Evolutionary conservation across 2,888 invertebrate genomes (phyloP).

Genomic region (Alentia gelatinosa): DNA sequence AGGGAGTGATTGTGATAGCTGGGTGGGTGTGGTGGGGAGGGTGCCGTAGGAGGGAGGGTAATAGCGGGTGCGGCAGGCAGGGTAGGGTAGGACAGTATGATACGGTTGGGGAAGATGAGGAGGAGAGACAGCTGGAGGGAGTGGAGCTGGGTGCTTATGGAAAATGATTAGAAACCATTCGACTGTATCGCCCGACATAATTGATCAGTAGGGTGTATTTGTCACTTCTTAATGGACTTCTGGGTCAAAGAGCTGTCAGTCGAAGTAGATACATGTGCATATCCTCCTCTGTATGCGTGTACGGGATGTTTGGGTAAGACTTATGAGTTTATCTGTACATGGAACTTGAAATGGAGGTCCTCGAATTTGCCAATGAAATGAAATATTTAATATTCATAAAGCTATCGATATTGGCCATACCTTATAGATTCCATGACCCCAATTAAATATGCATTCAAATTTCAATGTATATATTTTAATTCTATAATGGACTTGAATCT

Average conservation of each 20-base stretch:
- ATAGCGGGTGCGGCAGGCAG: not conserved
- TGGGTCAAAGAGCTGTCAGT: not conserved
- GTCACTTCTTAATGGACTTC: conserved; percentile 1
- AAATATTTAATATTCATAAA: too few relatives aligned
- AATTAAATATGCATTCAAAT: too few relatives aligned
- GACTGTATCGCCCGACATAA: not conserved
- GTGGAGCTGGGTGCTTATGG: not conserved
- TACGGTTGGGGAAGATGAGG: not conserved
- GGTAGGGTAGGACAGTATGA: not conserved
- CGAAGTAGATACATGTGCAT: too few relatives aligned
- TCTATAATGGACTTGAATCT: too few relatives aligned
- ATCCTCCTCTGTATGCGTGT: too few relatives aligned
- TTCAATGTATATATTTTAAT: too few relatives aligned
- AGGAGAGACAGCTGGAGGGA: not conserved
- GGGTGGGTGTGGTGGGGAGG: not conserved
- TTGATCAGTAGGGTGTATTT: not conserved
- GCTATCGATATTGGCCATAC: too few relatives aligned
- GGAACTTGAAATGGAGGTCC: too few relatives aligned
- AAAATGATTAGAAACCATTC: not conserved
- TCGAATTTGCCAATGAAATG: too few relatives aligned
- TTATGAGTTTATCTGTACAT: too few relatives aligned
- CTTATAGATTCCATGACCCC: too few relatives aligned
- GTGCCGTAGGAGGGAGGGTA: not conserved
- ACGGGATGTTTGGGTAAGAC: too few relatives aligned
- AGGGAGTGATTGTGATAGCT: not conserved